Percentiles rank a stretch among this genome's conserved stretches.
Conservation (phyloP, 2,113 vertebrate genomes). For the Rhinichthys klamathensis region DNA sequence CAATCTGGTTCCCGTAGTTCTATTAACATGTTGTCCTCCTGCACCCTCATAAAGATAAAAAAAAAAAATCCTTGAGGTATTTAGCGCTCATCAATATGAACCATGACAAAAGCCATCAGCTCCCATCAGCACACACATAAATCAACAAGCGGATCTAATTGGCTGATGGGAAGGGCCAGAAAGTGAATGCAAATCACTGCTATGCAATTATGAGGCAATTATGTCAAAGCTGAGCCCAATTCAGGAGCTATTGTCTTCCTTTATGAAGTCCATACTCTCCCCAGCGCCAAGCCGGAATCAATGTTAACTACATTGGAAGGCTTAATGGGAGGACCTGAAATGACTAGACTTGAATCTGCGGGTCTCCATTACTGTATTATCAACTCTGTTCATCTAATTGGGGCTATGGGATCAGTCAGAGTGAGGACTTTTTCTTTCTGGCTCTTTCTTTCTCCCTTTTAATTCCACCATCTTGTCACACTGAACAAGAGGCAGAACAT, state of each 20-base stretch:
- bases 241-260: constrained; percentile 57
- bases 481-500: constrained; percentile 15
- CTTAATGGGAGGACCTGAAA: constrained; percentile 53
- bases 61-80: constrained; percentile 31
- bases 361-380: constrained; percentile 62
- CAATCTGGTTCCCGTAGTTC: constrained; percentile 37
- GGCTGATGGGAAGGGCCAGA: constrained; percentile 48
- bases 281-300: constrained; percentile 62
- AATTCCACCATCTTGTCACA: constrained; percentile 35
- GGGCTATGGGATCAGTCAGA: constrained; percentile 53
- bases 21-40: constrained; percentile 49
- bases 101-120: constrained; percentile 61
- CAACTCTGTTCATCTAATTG: constrained; percentile 58
- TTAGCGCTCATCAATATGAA: constrained; percentile 51
- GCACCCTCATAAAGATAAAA: constrained; percentile 33
- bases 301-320: constrained; percentile 63
- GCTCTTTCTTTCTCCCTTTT: constrained; percentile 11
- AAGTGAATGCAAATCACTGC: constrained; percentile 56
- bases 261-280: constrained; percentile 61
- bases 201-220: constrained; percentile 63
- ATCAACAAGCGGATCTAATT: constrained; percentile 55
- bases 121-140: constrained; percentile 58
- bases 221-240: constrained; percentile 52
- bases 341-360: constrained; percentile 48
- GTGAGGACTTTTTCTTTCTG: constrained; percentile 21